phyloP scores from a whole-genome alignment of 2,113 vertebrate genomes.

The Misgurnus mizolepis region DNA sequence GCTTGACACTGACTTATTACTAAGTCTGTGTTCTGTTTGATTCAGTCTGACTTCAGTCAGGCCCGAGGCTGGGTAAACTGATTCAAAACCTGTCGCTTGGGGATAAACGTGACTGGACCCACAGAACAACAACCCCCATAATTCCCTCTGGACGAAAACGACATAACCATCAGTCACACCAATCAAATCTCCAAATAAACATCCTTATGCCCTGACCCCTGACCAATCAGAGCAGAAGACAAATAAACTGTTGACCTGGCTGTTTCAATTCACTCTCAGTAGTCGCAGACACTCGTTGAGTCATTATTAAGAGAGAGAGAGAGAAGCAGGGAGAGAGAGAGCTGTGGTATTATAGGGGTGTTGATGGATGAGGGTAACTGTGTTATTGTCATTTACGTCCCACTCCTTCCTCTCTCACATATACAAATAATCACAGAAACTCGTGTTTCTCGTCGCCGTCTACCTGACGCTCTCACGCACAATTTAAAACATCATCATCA shows the following conservation, averaged over 20 bases:
- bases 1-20: conserved; percentile 40
- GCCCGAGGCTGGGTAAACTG: not conserved
- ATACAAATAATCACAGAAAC: conserved; percentile 18
- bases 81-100: conserved; percentile 18
- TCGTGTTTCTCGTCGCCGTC: not conserved
- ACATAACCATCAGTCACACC: conserved; percentile 46
- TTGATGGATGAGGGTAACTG: conserved; percentile 71
- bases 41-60: conserved; percentile 19
- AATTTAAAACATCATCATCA: conserved; percentile 12
- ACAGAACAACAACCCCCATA: conserved; percentile 44
- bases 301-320: conserved; percentile 42
- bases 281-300: conserved; percentile 39
- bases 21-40: not conserved
- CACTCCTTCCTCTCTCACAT: conserved; percentile 18
- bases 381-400: conserved; percentile 60
- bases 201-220: conserved; percentile 42
- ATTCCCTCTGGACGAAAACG: conserved; percentile 36
- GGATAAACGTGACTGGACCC: conserved; percentile 7
- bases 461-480: not conserved
- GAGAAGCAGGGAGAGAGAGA: conserved; percentile 2
- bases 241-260: conserved; percentile 44
- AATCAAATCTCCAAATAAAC: conserved; percentile 53
- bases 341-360: conserved; percentile 62
- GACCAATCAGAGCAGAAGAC: conserved; percentile 52
- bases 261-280: conserved; percentile 37